Evolutionary conservation across 2,797 vertebrate genomes (phyloP).

Genomic region (Caiman crocodilus): DNA sequence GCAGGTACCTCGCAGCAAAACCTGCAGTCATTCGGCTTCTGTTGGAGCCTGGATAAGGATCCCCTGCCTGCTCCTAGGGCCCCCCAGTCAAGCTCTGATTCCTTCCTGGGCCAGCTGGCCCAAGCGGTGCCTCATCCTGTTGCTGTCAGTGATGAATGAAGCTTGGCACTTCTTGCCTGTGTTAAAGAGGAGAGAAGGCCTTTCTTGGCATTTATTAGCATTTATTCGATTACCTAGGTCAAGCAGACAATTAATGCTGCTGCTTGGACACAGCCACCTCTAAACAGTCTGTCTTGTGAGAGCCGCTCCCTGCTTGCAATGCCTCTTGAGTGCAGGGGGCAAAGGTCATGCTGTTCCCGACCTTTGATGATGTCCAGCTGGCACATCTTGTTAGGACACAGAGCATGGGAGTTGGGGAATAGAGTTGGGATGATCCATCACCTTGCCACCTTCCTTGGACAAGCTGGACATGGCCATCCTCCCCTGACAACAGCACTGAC

Average conservation of each 20-base stretch:
- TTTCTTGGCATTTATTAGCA: slow-evolving; percentile 38
- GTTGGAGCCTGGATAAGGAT: not conserved
- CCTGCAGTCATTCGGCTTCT: not conserved
- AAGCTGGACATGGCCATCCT: too few relatives aligned
- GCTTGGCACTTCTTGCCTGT: not conserved
- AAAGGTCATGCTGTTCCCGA: not conserved
- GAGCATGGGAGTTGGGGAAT: too few relatives aligned
- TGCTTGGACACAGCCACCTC: not conserved
- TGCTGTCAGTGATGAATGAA: slow-evolving; percentile 4
- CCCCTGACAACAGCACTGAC: too few relatives aligned
- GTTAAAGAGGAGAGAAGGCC: not conserved
- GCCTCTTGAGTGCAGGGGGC: not conserved
- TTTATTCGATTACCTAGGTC: slow-evolving; percentile 36
- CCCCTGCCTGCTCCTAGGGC: not conserved
- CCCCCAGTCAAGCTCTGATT: fast-evolving
- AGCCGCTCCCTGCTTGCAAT: not conserved
- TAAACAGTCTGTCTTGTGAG: not conserved
- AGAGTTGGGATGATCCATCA: not conserved
- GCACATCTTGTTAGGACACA: too few relatives aligned
- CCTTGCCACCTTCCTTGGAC: not conserved
- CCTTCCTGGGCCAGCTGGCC: fast-evolving
- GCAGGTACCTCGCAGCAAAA: not conserved
- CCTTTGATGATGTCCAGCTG: too few relatives aligned
- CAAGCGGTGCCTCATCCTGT: not conserved
- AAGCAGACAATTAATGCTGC: slow-evolving; percentile 32